phyloP scores from a whole-genome alignment of 2,888 invertebrate species.

The Podabrus alpinus region DNA sequence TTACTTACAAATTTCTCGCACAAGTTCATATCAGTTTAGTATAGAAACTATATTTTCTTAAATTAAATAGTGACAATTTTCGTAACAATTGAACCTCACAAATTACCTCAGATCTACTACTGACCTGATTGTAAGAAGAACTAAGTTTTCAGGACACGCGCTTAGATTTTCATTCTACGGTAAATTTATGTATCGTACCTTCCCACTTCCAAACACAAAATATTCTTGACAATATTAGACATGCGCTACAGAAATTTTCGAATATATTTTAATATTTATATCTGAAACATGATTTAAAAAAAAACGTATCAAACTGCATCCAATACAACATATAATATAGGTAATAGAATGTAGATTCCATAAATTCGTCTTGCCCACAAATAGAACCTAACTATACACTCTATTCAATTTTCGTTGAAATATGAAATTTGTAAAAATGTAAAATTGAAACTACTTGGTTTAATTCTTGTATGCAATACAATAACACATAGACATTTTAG shows the following conservation, averaged over 20 bases:
- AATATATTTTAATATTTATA: not conserved
- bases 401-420: no score
- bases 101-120: not conserved
- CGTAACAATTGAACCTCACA: not conserved
- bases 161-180: not conserved
- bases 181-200: not conserved
- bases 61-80: not conserved
- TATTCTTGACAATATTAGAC: not conserved
- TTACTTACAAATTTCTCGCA: not conserved
- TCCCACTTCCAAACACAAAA: not conserved
- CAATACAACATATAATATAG: not conserved
- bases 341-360: no score
- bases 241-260: not conserved
- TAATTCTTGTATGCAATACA: no score
- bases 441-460: no score
- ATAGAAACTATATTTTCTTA: not conserved
- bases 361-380: no score
- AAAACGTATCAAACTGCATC: not conserved
- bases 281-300: not conserved
- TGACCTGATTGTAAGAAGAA: not conserved
- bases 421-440: no score
- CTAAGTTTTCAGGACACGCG: slow-evolving; percentile 1
- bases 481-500: no score
- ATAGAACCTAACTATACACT: no score
- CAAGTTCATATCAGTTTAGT: not conserved